Evolutionary conservation across 1,140 invertebrate genomes (phyloP), one percentile per base, ranked within the genome.

Genomic region (Heliconius hermathena): DNA sequence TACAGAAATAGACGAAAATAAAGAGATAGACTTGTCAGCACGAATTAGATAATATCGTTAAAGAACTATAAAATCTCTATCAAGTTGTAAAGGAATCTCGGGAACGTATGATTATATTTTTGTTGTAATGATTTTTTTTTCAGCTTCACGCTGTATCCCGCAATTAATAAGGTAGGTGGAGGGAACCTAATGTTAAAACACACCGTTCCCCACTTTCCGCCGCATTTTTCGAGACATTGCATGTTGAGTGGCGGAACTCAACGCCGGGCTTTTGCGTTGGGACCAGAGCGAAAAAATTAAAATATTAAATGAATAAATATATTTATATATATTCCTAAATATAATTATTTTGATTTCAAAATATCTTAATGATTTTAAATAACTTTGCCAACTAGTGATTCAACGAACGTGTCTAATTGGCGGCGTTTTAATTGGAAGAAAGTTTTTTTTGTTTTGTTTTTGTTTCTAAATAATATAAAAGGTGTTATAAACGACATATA

Each of bases 321-420:
- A 33, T 33, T 33, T 33, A 33, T 33, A 33, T 33, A 3, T 29
- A 29, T 33, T 3, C 29, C 29, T 33, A 33, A 33, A 33, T 33
- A 33, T 33, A 3, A 3, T 33, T 33, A 33, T 33, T 33, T 33
- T 33, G 2, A 52, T 52, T 16, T 18, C 1, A n/a, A n/a, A 57
- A 57, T n/a, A 22, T 20, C n/a, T 22, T 57, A 57, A 57, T 57
- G 54, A 57, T 22, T 57, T 57, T 57, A 22, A 57, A 57, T 57
- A 57, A 22, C 54, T 57, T 33, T n/a, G 38, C 46, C 71, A 77
- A 60, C 70, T 36, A 77, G 76, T 71, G 76, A 77, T 36, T 29
- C 76, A 54, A 26, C 66, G 29, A 73, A 71, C 71, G 46, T 73
- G 46, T 72, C 71, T 77, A 77, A 77, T 77, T 77, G 71, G 71